phyloP scores from a whole-genome alignment of 2,113 vertebrate species.

The Dermatemys mawii region DNA sequence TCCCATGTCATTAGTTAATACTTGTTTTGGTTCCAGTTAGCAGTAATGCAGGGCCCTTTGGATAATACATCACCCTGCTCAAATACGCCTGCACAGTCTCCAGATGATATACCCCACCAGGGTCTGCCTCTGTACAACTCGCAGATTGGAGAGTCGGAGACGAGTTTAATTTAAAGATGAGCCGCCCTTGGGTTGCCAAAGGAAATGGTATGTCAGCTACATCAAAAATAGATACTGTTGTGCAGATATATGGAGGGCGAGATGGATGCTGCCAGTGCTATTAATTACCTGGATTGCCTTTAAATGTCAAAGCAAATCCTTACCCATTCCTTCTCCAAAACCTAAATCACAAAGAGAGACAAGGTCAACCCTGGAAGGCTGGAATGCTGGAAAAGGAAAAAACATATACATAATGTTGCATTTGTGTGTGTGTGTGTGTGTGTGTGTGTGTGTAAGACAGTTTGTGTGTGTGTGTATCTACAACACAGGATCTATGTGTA shows the following conservation, averaged over 20 bases:
- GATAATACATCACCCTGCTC: slow-evolving; percentile 75
- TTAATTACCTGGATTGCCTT: slow-evolving; percentile 87
- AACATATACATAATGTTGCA: neutral
- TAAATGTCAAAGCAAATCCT: slow-evolving; percentile 88
- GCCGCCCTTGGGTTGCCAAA: slow-evolving; percentile 79
- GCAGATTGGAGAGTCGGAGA: slow-evolving; percentile 72
- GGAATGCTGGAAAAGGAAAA: slow-evolving; percentile 71
- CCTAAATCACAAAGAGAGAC: slow-evolving; percentile 84
- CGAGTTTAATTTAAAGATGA: slow-evolving; percentile 84
- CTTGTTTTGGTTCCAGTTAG: slow-evolving; percentile 67
- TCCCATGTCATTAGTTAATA: slow-evolving; percentile 79
- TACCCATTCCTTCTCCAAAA: slow-evolving; percentile 80
- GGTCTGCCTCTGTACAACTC: slow-evolving; percentile 70
- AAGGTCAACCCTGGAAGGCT: slow-evolving; percentile 73
- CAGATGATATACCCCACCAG: slow-evolving; percentile 74
- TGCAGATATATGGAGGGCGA: slow-evolving; percentile 83
- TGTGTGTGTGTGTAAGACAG: neutral
- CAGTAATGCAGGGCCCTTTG: slow-evolving; percentile 45
- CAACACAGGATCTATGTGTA: neutral
- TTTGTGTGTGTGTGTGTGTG: neutral
- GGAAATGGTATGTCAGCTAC: slow-evolving; percentile 84
- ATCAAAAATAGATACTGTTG: slow-evolving; percentile 86
- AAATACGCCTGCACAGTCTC: slow-evolving; percentile 72
- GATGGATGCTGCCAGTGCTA: slow-evolving; percentile 78
- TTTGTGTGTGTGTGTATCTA: neutral